Base-by-base conservation (phyloP, 2,797 vertebrate genomes). In the Tokudaia tokunoshimensis region DNA sequence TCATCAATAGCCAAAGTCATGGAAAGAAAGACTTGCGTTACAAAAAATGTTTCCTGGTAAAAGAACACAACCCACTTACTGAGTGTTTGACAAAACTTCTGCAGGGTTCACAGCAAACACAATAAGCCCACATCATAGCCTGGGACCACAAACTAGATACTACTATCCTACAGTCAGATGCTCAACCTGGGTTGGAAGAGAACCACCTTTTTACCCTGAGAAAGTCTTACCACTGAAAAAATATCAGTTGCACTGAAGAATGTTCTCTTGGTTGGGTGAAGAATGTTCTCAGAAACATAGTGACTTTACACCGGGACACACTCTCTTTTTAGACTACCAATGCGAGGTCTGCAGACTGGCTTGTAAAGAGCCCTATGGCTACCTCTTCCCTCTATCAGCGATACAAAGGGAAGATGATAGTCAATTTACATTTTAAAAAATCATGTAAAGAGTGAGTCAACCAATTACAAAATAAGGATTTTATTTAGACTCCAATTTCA, bases 191-290 rank as follows among this genome's bases (percentile, higher is more conserved):
- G 1, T 13, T 65, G 31, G 74, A 81, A 82, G n/a, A 87, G 67
- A 90, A 61, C 50, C 78, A 83, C 37, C 41, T 72, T 50, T 19
- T 50, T 85, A 76, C 90, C n/a, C 75, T 0, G 1, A 92, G 74
- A 95, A 96, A 90, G n/a, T 41, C 31, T 92, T 57, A n/a, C 47
- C 55, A 75, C 26, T 11, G 57, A 70, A 85, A 91, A 82, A 88
- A 37, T 0, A 29, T 17, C 22, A 72, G 61, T 79, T 75, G n/a
- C 84, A 29, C 37, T 94, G 59, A 92, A 81, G 0, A 52, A 44
- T 17, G 22, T 31, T 44, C 37, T 83, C 24, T 72, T 72, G 67
- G 59, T 78, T 82, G 29, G 9, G 37, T 96, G 47, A 92, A 81
- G 0, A 67, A 44, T 24, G 24, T 37, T 22, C 37, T 84, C 17